A percentile compares a stretch with the other conserved stretches of the same genome.
Evolutionary conservation across 30 jellyfish, hydroid and myxozoan species (phyloP).

Genomic region (Hydractinia symbiolongicarpus): DNA sequence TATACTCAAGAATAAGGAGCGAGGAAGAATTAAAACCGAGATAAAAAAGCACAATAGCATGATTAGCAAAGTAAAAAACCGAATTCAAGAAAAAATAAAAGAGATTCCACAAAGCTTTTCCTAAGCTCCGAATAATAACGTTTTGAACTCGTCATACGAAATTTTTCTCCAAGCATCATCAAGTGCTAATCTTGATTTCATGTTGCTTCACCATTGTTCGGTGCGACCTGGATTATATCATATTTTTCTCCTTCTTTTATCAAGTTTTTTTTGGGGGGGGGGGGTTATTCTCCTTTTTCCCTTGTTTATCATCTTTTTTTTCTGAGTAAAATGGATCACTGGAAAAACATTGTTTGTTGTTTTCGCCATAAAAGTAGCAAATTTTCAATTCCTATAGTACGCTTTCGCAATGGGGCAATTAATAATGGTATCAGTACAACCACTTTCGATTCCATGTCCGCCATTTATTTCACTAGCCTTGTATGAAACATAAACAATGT

Average conservation of each 20-base stretch:
- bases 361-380: conserved; percentile 18
- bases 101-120: too few relatives aligned
- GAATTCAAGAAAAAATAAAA: too few relatives aligned
- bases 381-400: conserved; percentile 11
- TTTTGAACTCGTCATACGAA: conserved; percentile 9
- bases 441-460: conserved; percentile 35
- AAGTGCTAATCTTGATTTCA: conserved; percentile 6
- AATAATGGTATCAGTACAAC: conserved; percentile 18
- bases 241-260: conserved; percentile 33
- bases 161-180: conserved; percentile 32
- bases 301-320: conserved; percentile 14
- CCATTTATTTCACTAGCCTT: conserved; percentile 29
- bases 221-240: conserved; percentile 41
- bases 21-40: too few relatives aligned
- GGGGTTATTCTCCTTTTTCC: conserved; percentile 29
- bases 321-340: not conserved
- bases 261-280: conserved; percentile 38
- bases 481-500: not conserved
- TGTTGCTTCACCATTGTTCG: conserved; percentile 44
- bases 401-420: conserved; percentile 10
- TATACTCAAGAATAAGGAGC: too few relatives aligned
- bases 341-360: conserved; percentile 9
- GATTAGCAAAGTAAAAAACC: too few relatives aligned
- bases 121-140: not conserved
- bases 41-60: too few relatives aligned